These are phyloP conservation scores for Myotis planiceps DNA, from an alignment of 2,797 vertebrate species.

Conservation along the genomic window DNA sequence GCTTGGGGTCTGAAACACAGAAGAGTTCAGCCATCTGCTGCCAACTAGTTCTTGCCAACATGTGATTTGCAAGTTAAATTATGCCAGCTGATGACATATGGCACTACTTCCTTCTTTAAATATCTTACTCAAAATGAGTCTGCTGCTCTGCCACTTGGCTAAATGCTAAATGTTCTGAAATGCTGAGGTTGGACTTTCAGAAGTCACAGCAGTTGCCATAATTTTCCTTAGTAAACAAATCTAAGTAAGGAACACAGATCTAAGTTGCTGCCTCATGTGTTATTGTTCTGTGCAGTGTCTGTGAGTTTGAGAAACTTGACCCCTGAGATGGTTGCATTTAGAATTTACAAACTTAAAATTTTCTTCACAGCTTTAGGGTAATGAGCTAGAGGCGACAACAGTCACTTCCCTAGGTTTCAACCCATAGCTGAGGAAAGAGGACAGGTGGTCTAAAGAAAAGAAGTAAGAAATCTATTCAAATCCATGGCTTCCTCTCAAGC, in stretches of 20 bases:
- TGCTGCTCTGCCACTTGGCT: constrained; percentile 66
- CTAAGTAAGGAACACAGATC: constrained; percentile 33
- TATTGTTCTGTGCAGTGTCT: neutral
- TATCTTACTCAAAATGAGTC: constrained; percentile 53
- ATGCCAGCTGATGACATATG: constrained; percentile 57
- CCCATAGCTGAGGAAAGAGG: neutral
- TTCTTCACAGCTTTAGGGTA: neutral
- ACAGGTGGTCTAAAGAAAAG: neutral
- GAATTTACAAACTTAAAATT: constrained; percentile 1
- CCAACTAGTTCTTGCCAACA: constrained; percentile 46
- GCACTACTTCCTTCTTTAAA: constrained; percentile 71
- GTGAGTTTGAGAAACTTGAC: neutral
- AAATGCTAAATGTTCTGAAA: constrained; percentile 73
- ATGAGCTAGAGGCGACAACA: neutral
- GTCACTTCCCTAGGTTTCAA: neutral
- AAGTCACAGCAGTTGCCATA: constrained; percentile 63
- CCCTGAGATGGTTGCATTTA: neutral
- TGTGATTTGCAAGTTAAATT: constrained; percentile 63
- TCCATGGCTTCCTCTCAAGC: neutral
- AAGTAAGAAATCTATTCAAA: neutral
- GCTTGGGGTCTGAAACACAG: constrained; percentile 39
- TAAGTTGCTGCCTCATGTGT: neutral
- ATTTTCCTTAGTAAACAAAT: constrained; percentile 59
- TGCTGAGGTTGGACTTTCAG: constrained; percentile 67
- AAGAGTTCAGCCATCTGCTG: constrained; percentile 70